phyloP scores from a whole-genome alignment of 2,888 invertebrate species.

The Alcis repandata region DNA sequence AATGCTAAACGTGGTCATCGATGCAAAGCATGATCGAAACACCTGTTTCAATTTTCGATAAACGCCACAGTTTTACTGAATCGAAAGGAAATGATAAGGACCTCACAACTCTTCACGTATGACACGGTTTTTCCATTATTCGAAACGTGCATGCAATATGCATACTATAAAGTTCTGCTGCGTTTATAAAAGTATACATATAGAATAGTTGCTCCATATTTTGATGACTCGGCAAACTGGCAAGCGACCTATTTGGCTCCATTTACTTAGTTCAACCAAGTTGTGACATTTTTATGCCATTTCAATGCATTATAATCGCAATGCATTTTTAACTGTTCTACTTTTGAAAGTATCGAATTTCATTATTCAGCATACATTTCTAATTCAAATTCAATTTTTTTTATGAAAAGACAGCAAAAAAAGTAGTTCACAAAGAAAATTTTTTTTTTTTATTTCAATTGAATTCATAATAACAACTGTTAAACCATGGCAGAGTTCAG shows the following conservation, averaged over 20 bases:
- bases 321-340: too few relatives aligned
- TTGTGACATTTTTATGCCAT: conserved; percentile 8
- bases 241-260: conserved; percentile 21
- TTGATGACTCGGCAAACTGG: conserved; percentile 19
- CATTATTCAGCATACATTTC: too few relatives aligned
- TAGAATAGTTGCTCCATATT: conserved; percentile 21
- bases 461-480: too few relatives aligned
- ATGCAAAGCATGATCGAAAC: neutral
- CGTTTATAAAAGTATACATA: conserved; percentile 16
- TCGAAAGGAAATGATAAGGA: conserved; percentile 1
- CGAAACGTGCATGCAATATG: conserved; percentile 4
- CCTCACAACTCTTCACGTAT: neutral
- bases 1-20: neutral
- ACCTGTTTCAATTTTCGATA: neutral
- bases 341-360: neutral
- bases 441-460: too few relatives aligned
- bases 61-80: neutral
- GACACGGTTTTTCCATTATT: conserved; percentile 31
- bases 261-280: neutral
- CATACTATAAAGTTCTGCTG: conserved; percentile 9
- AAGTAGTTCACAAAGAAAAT: too few relatives aligned
- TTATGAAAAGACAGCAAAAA: too few relatives aligned
- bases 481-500: too few relatives aligned
- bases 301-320: neutral
- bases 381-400: too few relatives aligned